A percentile compares a stretch with the other conserved stretches of the same genome.
phyloP scores from a whole-genome alignment of 2,113 vertebrate species.

The Antechinus stuartii region DNA sequence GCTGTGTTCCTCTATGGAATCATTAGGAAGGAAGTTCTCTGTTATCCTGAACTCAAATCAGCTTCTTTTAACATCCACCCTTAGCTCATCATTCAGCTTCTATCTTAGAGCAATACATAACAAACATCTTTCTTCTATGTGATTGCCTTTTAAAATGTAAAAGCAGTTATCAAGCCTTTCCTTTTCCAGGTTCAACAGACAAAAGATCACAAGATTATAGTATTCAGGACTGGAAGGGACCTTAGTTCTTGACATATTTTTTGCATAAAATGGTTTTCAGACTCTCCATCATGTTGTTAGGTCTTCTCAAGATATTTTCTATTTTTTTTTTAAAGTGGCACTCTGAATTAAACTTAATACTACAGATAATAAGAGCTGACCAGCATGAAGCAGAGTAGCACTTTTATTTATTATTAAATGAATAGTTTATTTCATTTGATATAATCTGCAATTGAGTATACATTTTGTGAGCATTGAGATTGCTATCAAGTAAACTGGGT shows the following conservation, averaged over 20 bases:
- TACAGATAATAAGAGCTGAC: not conserved
- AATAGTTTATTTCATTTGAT: not conserved
- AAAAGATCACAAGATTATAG: not conserved
- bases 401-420: not conserved
- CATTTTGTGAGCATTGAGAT: too few species aligned
- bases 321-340: not conserved
- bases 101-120: not conserved
- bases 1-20: not conserved
- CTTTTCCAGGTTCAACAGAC: not conserved
- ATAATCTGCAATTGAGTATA: not conserved
- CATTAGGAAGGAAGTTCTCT: not conserved
- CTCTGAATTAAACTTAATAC: not conserved
- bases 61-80: not conserved
- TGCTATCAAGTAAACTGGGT: too few species aligned
- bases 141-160: not conserved
- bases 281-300: not conserved
- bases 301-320: not conserved
- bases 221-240: not conserved
- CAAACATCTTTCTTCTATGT: not conserved
- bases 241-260: not conserved
- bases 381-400: not conserved
- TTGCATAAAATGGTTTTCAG: not conserved
- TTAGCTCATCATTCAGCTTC: not conserved
- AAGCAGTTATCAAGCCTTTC: not conserved
- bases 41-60: not conserved